Base-by-base conservation (phyloP, 2,113 vertebrate species). In the Potamarius usumacintae region DNA sequence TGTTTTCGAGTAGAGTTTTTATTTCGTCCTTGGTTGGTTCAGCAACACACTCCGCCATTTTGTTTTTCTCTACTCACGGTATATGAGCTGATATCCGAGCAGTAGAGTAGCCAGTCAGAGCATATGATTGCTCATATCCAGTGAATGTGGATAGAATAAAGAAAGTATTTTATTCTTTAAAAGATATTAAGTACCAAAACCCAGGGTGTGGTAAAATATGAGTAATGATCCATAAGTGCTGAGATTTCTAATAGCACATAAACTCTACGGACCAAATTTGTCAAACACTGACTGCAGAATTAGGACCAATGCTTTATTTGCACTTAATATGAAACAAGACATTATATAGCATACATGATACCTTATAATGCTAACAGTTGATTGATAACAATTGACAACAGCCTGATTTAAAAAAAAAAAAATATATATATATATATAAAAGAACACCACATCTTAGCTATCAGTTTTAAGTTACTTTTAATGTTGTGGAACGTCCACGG, bases 281-380 rank as follows among this genome's bases (percentile, higher is more conserved):
- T 86, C 77, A 86, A 65, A 60, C 30, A 58, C 27, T 81, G 7
- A 67, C 55, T 81, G 22, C 52, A 48, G 65, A 65, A 86, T 80
- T 80, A 57, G 60, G 62, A 81, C 85, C 85, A 69, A 55, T 80
- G 71, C 83, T 48, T 81, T 80, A 53, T 57, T 86, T 86, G 74
- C 58, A 22, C 27, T 82, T 42, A 7, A 20, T 14, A 82, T 48
- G 57, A 82, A 82, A 48, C 57, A 14, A 42, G 62, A 30, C 34
- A 20, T 58, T 34, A 58, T 22, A 42, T 48, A 62, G 11, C 50
- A 55, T 27, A 27, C 25, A 53, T 27, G 52, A 79, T 79, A 27
- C 25, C 52, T 57, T 77, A 77, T 5, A 14, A 9, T 78, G 76
- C n/a, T n/a, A 55, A 53, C 48, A 25, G 2, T 8, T 20, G 30